Conservation (phyloP, 1,140 invertebrate species). For the Diorhabda sublineata region DNA sequence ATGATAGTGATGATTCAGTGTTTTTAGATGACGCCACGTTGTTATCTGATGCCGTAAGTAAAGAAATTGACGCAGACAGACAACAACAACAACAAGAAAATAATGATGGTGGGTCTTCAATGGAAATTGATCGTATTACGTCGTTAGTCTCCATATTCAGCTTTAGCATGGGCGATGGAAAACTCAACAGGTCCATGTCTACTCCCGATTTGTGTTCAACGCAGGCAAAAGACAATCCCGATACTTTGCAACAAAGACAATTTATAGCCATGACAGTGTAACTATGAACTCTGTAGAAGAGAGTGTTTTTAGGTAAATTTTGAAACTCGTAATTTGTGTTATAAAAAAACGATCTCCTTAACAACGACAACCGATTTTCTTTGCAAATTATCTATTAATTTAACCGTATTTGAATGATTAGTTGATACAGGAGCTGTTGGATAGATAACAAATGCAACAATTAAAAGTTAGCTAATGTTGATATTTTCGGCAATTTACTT, state of each 20-base stretch:
- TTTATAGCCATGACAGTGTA: slow-evolving; percentile 54
- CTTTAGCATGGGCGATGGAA: slow-evolving; percentile 48
- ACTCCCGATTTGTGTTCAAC: slow-evolving; percentile 53
- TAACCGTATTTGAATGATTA: not conserved
- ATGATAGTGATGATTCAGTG: slow-evolving; percentile 44
- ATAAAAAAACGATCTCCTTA: slow-evolving; percentile 19
- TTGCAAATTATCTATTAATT: slow-evolving; percentile 6
- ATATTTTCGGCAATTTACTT: too few species aligned
- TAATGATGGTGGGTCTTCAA: slow-evolving; percentile 38
- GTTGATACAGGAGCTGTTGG: too few species aligned
- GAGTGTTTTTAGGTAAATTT: not conserved
- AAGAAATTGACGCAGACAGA: slow-evolving; percentile 38
- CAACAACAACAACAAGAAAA: slow-evolving; percentile 22
- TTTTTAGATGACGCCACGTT: slow-evolving; percentile 47
- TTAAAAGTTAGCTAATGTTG: too few species aligned
- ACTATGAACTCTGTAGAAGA: slow-evolving; percentile 10
- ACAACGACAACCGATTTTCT: slow-evolving; percentile 25
- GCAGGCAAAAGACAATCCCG: slow-evolving; percentile 49
- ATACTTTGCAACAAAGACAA: slow-evolving; percentile 48
- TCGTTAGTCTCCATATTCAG: slow-evolving; percentile 56
- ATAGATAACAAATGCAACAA: too few species aligned
- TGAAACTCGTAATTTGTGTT: slow-evolving; percentile 1
- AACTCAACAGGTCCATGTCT: slow-evolving; percentile 49
- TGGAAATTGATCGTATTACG: slow-evolving; percentile 56
- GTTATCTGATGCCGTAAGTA: slow-evolving; percentile 42